Conservation (phyloP, 2,113 vertebrate species). For the Elaphurus davidianus region DNA sequence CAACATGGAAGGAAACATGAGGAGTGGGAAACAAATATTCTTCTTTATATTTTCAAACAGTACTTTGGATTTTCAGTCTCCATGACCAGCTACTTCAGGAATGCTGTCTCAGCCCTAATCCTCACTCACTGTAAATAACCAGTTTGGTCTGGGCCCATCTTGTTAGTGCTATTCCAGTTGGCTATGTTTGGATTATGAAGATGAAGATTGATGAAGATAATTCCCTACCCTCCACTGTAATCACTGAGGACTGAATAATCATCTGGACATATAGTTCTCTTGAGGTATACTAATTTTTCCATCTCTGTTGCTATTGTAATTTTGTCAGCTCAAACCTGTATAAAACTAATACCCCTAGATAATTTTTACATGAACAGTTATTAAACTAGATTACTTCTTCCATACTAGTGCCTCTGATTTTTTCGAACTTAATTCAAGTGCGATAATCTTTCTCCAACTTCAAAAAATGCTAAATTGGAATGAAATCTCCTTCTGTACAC, state of each 20-base stretch:
- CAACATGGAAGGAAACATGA: not conserved
- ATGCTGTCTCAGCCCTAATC: not conserved
- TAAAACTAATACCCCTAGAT: not conserved
- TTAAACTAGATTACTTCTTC: not conserved
- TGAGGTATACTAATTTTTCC: not conserved
- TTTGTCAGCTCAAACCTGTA: not conserved
- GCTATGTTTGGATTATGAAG: not conserved
- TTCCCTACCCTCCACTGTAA: not conserved
- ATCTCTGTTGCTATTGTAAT: not conserved
- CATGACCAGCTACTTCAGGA: not conserved
- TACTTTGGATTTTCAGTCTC: not conserved
- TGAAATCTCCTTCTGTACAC: slow-evolving; percentile 27
- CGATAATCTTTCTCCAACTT: slow-evolving; percentile 1
- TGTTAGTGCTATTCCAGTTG: not conserved
- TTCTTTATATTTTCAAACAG: not conserved
- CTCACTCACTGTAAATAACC: not conserved
- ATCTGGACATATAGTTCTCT: not conserved
- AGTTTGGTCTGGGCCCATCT: not conserved
- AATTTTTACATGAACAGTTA: not conserved
- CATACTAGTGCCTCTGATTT: not conserved
- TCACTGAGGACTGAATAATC: not conserved
- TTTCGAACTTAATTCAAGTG: slow-evolving; percentile 17
- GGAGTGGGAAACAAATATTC: not conserved
- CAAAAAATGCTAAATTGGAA: not conserved
- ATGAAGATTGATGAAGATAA: not conserved